These are phyloP conservation scores for Oscheius sp. DNA, from an alignment of 2,888 invertebrate genomes.

Conservation along the genomic window DNA sequence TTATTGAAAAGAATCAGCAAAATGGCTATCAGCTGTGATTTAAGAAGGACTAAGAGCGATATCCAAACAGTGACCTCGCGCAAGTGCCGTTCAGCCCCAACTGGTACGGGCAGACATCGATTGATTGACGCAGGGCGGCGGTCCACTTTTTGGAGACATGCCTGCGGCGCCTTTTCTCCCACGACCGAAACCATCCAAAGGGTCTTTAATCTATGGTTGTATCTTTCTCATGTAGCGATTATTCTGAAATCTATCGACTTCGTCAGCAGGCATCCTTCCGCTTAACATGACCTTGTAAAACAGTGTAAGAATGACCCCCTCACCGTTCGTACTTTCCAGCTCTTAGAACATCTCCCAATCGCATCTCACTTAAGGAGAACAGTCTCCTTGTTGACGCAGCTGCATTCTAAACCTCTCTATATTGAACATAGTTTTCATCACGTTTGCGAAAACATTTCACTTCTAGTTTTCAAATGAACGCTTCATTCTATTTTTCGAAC, in stretches of 20 bases:
- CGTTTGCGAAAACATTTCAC: background rate
- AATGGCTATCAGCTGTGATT: conserved; percentile 14
- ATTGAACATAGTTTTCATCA: too few species aligned
- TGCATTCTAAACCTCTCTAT: conserved; percentile 10
- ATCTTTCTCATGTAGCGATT: background rate
- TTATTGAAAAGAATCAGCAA: background rate
- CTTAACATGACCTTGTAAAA: conserved; percentile 7
- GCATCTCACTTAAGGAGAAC: background rate
- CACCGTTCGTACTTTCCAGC: background rate
- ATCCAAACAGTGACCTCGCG: conserved; percentile 28
- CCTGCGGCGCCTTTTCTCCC: conserved; percentile 20
- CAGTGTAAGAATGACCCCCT: conserved; percentile 21
- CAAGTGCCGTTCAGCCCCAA: conserved; percentile 26
- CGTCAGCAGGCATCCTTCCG: background rate
- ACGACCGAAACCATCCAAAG: conserved; percentile 15
- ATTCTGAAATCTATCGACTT: background rate
- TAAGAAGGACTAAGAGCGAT: conserved; percentile 10
- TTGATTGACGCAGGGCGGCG: conserved; percentile 15
- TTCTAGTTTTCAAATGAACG: too few species aligned
- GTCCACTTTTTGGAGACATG: conserved; percentile 24
- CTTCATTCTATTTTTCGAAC: too few species aligned
- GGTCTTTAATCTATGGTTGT: conserved; percentile 1
- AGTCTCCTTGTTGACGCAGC: background rate
- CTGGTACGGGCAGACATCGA: conserved; percentile 28
- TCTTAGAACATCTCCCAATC: too few species aligned